phyloP scores from a whole-genome alignment of 2,113 vertebrate species.

The Dolichotis patagonum region DNA sequence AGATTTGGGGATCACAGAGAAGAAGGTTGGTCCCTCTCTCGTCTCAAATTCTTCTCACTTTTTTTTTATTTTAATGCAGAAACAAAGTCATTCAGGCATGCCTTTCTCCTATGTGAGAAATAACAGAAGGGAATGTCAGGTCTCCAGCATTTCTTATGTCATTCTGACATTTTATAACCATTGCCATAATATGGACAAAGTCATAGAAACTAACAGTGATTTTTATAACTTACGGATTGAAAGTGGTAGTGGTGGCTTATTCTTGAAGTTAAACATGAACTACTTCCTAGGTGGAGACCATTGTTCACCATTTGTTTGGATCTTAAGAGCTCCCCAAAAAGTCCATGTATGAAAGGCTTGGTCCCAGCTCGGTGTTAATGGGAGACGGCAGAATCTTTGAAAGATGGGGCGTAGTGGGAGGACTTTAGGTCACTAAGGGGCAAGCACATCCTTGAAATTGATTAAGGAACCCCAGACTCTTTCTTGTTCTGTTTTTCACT shows the following conservation, averaged over 20 bases:
- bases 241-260: background rate
- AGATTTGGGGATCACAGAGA: background rate
- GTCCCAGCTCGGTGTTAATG: background rate
- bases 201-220: background rate
- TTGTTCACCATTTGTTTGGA: background rate
- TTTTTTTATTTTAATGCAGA: background rate
- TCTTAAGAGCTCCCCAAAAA: background rate
- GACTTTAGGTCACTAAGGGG: background rate
- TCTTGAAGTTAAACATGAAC: background rate
- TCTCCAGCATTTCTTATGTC: background rate
- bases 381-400: background rate
- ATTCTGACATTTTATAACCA: background rate
- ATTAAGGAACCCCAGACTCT: background rate
- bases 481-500: background rate
- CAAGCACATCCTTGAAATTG: background rate
- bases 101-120: background rate
- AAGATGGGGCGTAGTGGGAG: background rate
- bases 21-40: background rate
- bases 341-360: background rate
- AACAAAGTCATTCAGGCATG: background rate
- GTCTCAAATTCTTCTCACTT: background rate
- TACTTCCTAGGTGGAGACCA: background rate
- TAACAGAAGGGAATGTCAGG: background rate
- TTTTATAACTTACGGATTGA: background rate
- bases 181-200: background rate